These are phyloP conservation scores for Dascillus cervinus DNA, from an alignment of 2,888 invertebrate species.

Conservation along the genomic window DNA sequence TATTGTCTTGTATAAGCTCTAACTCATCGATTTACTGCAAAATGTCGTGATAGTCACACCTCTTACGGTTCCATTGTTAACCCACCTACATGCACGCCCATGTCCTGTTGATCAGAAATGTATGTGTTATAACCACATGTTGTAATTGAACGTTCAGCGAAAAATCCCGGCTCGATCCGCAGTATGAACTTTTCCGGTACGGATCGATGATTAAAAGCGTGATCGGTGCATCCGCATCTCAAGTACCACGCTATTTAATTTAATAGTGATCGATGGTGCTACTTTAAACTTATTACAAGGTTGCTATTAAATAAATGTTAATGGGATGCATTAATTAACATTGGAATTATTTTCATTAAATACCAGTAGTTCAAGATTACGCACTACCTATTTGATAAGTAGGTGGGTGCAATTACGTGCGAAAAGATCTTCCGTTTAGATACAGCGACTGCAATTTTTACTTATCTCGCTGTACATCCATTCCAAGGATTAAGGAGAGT, in stretches of 20 bases:
- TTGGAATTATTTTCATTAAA: conserved; percentile 4
- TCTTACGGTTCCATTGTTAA: conserved; percentile 9
- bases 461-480: too few species aligned
- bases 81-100: conserved; percentile 10
- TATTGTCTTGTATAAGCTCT: too few species aligned
- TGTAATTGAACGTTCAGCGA: too few species aligned
- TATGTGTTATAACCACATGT: conserved; percentile 11
- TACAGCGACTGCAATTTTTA: too few species aligned
- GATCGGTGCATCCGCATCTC: conserved; percentile 9
- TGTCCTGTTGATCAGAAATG: conserved; percentile 10
- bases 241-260: conserved; percentile 7
- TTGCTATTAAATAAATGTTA: conserved; percentile 11
- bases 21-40: conserved; percentile 9
- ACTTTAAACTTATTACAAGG: conserved; percentile 7
- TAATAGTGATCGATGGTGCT: conserved; percentile 8
- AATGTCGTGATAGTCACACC: conserved; percentile 13
- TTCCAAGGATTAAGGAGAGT: too few species aligned
- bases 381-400: too few species aligned
- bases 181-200: too few species aligned
- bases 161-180: too few species aligned
- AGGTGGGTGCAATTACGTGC: too few species aligned
- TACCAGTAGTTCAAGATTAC: conserved; percentile 11
- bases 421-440: too few species aligned
- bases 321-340: conserved; percentile 3
- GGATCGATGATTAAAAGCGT: conserved; percentile 8